Percentiles rank a stretch among this genome's conserved stretches.
Conservation (phyloP, 35 echinoderm and acorn worm genomes). For the Nesometra sesokonis region DNA sequence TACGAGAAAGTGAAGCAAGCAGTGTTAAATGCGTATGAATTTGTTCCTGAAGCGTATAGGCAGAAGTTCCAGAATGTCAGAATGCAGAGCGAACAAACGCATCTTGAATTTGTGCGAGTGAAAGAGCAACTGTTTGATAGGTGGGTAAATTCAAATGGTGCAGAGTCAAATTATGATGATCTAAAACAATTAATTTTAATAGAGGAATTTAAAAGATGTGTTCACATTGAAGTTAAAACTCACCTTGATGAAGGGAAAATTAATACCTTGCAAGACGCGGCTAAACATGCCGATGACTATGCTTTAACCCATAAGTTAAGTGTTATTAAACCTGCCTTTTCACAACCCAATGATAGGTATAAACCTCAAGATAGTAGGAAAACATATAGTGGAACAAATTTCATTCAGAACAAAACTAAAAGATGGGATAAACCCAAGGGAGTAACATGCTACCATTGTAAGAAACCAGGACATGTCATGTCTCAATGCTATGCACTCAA, state of each 20-base stretch:
- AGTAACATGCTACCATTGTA: conserved; percentile 9
- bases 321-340: neutral
- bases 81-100: conserved; percentile 16
- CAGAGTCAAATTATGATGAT: conserved; percentile 11
- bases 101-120: conserved; percentile 39
- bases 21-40: conserved; percentile 37
- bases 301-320: conserved; percentile 33
- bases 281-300: conserved; percentile 46
- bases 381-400: too few species aligned
- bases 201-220: conserved; percentile 45
- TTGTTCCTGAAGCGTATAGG: conserved; percentile 55
- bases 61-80: conserved; percentile 35
- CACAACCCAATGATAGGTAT: neutral
- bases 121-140: conserved; percentile 25
- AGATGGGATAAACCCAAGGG: neutral
- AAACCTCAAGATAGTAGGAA: too few species aligned
- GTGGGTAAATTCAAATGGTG: conserved; percentile 23
- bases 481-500: neutral
- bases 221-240: conserved; percentile 15
- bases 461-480: conserved; percentile 12
- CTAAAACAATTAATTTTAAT: conserved; percentile 35
- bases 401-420: too few species aligned
- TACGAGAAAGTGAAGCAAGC: conserved; percentile 40
- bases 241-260: conserved; percentile 32
- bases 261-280: conserved; percentile 1